Conservation (phyloP, 2,113 vertebrate genomes). For the Cairina moschata region DNA sequence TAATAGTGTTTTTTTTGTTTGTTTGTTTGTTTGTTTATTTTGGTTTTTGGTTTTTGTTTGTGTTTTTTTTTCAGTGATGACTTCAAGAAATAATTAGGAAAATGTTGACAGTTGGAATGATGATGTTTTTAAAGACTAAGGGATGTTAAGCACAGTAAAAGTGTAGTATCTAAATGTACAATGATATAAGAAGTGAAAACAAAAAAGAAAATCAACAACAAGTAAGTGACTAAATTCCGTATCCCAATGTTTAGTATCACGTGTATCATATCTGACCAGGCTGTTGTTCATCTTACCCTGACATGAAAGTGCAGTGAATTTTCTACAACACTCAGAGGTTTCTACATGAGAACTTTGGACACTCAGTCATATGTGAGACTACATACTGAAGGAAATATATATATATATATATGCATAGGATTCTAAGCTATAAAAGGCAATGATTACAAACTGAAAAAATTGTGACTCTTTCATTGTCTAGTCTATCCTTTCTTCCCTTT, state of each 20-base stretch:
- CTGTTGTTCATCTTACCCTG: not conserved
- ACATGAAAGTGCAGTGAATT: rapidly evolving
- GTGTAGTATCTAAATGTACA: not conserved
- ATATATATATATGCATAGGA: not conserved
- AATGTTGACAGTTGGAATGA: not conserved
- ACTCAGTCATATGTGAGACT: not conserved
- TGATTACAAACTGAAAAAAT: not conserved
- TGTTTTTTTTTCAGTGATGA: rapidly evolving
- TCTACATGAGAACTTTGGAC: not conserved
- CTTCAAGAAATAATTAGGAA: not conserved
- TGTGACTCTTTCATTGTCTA: not conserved
- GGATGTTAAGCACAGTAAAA: rapidly evolving
- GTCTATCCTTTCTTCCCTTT: not conserved
- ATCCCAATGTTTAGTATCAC: not conserved
- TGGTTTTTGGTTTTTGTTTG: too few relatives aligned
- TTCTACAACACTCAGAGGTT: not conserved
- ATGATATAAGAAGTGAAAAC: not conserved
- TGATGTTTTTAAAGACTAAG: not conserved
- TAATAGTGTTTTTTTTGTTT: rapidly evolving
- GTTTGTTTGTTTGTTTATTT: rapidly evolving
- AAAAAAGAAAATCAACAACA: not conserved
- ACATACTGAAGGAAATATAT: not conserved
- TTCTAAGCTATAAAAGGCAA: not conserved
- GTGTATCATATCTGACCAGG: not conserved
- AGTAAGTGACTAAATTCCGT: not conserved